phyloP scores from a whole-genome alignment of 35 echinoderm and acorn worm genomes.

The Nesometra sesokonis region DNA sequence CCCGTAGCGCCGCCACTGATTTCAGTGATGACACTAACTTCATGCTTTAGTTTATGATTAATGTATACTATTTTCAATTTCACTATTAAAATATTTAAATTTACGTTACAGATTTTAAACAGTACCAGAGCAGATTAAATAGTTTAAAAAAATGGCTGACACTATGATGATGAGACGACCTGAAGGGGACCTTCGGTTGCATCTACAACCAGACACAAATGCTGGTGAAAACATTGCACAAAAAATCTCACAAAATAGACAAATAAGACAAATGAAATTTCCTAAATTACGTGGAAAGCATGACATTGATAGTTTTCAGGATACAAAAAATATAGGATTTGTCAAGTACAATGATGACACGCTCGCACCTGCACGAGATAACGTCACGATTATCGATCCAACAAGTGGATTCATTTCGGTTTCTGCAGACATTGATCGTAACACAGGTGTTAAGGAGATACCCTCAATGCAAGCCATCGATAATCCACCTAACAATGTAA shows the following conservation, averaged over 20 bases:
- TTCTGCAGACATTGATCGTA: conserved; percentile 71
- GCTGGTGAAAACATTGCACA: conserved; percentile 71
- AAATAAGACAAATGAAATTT: conserved; percentile 66
- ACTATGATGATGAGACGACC: conserved; percentile 50
- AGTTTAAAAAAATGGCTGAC: conserved; percentile 72
- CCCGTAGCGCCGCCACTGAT: too few species aligned
- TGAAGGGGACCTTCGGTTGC: conserved; percentile 50
- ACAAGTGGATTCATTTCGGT: conserved; percentile 74
- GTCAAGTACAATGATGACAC: conserved; percentile 93
- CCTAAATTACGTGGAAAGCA: conserved; percentile 45
- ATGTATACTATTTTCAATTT: too few species aligned
- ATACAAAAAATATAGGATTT: conserved; percentile 39
- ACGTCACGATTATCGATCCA: conserved; percentile 71
- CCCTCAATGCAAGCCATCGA: conserved; percentile 60
- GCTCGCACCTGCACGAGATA: conserved; percentile 64
- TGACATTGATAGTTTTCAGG: conserved; percentile 87
- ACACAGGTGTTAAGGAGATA: conserved; percentile 47
- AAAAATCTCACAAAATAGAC: conserved; percentile 29
- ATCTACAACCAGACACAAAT: conserved; percentile 72
- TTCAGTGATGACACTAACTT: too few species aligned
- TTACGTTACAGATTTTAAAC: too few species aligned
- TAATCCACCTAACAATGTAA: conserved; percentile 76
- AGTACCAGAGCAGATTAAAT: too few species aligned
- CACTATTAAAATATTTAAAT: too few species aligned
- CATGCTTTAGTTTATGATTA: too few species aligned